Evolutionary conservation across 2,797 vertebrate genomes (phyloP).

Genomic region (Hypotaenidia philippensis): DNA sequence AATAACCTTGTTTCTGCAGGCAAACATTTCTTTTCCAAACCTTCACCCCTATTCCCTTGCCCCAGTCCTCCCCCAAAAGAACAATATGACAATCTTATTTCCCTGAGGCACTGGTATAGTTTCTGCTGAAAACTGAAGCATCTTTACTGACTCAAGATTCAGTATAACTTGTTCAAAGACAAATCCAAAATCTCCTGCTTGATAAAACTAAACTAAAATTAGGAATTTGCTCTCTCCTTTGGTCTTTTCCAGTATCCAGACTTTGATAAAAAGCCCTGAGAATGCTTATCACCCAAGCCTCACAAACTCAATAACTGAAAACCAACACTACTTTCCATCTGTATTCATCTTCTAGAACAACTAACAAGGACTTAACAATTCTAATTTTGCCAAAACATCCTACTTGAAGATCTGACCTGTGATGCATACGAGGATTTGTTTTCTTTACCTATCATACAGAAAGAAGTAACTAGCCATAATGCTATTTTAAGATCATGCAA

Average conservation of each 20-base stretch:
- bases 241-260: background rate
- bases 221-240: background rate
- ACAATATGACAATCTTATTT: background rate
- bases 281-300: background rate
- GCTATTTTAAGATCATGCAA: background rate
- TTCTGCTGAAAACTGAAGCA: background rate
- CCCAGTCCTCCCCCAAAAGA: background rate
- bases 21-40: background rate
- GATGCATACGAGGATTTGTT: background rate
- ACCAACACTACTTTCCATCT: background rate
- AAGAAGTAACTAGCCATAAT: background rate
- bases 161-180: background rate
- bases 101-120: background rate
- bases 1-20: background rate
- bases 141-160: background rate
- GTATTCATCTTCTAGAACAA: background rate
- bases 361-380: background rate
- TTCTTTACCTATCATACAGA: background rate
- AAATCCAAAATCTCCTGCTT: background rate
- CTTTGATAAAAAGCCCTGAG: background rate
- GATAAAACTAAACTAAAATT: background rate
- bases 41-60: background rate
- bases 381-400: background rate
- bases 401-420: background rate
- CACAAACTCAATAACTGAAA: background rate